Conservation (phyloP, 2,888 invertebrate species). For the Drosophila greeni region DNA sequence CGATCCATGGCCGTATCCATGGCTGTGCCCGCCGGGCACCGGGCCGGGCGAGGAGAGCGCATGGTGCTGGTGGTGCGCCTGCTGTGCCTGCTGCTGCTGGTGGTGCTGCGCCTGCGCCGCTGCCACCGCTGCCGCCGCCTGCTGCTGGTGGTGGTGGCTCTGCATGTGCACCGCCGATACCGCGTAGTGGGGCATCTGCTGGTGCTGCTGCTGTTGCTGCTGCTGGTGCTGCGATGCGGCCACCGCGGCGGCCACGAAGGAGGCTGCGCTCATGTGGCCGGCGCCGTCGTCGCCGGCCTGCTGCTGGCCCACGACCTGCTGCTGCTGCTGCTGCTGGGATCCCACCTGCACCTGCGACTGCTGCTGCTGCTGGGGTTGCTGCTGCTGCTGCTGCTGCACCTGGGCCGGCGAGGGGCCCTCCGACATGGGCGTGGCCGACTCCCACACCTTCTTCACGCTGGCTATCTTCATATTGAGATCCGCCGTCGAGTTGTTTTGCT, state of each 20-base stretch:
- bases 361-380: slow-evolving; percentile 21
- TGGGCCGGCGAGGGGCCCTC: slow-evolving; percentile 59
- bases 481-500: slow-evolving; percentile 89
- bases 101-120: slow-evolving; percentile 68
- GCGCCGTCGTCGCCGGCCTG: slow-evolving; percentile 63
- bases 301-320: slow-evolving; percentile 29
- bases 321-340: slow-evolving; percentile 54
- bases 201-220: slow-evolving; percentile 59
- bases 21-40: slow-evolving; percentile 61
- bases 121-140: slow-evolving; percentile 19
- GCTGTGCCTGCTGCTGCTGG: slow-evolving; percentile 53
- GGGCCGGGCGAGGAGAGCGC: slow-evolving; percentile 78
- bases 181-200: slow-evolving; percentile 74
- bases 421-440: slow-evolving; percentile 83
- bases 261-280: slow-evolving; percentile 73
- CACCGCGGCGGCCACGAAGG: slow-evolving; percentile 74
- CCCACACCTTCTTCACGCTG: slow-evolving; percentile 92
- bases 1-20: slow-evolving; percentile 70
- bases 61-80: slow-evolving; percentile 68
- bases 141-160: slow-evolving; percentile 74
- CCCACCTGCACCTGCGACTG: slow-evolving; percentile 51
- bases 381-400: slow-evolving; percentile 60
- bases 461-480: slow-evolving; percentile 96
- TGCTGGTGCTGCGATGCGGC: slow-evolving; percentile 74
- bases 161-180: slow-evolving; percentile 77